Evolutionary conservation across 1,140 invertebrate genomes (phyloP).

Genomic region (Telenomus remus): DNA sequence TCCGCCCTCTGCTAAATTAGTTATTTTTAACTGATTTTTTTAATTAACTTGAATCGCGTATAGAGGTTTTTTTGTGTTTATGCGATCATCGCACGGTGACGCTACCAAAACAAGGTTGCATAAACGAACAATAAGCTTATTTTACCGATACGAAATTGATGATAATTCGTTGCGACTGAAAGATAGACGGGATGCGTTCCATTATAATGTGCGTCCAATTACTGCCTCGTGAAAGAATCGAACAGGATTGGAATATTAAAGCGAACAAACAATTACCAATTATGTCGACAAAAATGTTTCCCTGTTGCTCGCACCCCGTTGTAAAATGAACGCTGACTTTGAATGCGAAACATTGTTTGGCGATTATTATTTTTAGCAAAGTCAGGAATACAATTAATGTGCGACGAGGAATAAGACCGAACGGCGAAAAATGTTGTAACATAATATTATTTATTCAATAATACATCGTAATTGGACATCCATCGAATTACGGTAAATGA

Average conservation of each 20-base stretch:
- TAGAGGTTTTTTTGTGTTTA: neutral
- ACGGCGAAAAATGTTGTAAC: neutral
- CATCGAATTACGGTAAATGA: no score
- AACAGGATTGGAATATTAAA: conserved; percentile 52
- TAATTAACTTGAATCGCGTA: neutral
- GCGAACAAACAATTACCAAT: conserved; percentile 54
- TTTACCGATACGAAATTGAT: conserved; percentile 43
- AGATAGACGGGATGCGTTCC: conserved; percentile 27
- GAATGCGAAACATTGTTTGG: conserved; percentile 42
- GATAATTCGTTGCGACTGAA: conserved; percentile 50
- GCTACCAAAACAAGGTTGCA: conserved; percentile 20
- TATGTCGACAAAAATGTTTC: conserved; percentile 44
- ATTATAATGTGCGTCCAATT: conserved; percentile 54
- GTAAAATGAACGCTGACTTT: conserved; percentile 42
- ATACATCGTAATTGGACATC: no score
- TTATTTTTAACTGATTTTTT: neutral
- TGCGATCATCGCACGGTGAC: neutral
- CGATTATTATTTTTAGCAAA: conserved; percentile 42
- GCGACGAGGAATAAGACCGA: conserved; percentile 5
- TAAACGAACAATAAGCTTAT: conserved; percentile 48
- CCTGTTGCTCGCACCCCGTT: conserved; percentile 19
- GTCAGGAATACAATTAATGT: conserved; percentile 31
- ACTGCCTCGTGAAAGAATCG: conserved; percentile 45
- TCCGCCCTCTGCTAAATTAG: neutral
- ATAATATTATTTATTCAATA: no score